Conservation (phyloP, 2,113 vertebrate species). For the Mesembrinibis cayennensis region DNA sequence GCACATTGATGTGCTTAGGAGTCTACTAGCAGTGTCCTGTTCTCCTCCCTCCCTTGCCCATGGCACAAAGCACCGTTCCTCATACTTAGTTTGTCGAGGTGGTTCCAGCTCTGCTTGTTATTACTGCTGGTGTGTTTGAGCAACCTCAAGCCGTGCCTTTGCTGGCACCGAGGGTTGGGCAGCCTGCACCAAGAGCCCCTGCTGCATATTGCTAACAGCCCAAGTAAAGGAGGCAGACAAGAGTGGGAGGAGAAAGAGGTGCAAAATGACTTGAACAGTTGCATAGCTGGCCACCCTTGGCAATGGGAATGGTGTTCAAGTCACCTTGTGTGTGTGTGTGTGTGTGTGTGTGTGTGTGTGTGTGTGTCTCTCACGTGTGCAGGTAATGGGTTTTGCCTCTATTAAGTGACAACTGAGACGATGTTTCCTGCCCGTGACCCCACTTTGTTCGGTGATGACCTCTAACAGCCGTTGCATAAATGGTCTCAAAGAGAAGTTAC, state of each 20-base stretch:
- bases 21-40: neutral
- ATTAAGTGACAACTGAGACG: neutral
- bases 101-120: neutral
- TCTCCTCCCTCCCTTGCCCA: neutral
- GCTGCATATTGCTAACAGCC: neutral
- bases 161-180: rapidly evolving
- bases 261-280: neutral
- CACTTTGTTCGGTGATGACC: neutral
- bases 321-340: neutral
- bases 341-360: neutral
- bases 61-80: neutral
- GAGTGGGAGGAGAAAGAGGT: neutral
- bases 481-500: neutral
- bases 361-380: rapidly evolving
- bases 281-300: neutral
- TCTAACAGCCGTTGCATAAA: neutral
- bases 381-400: neutral
- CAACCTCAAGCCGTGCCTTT: neutral
- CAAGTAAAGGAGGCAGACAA: neutral
- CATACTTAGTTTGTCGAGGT: neutral
- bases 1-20: neutral
- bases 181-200: neutral
- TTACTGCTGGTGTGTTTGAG: neutral
- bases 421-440: neutral
- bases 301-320: neutral